Percentiles rank a stretch among this genome's conserved stretches.
These are phyloP conservation scores for Thymelicus lineola DNA, from an alignment of 2,888 invertebrate genomes.

Conservation along the genomic window DNA sequence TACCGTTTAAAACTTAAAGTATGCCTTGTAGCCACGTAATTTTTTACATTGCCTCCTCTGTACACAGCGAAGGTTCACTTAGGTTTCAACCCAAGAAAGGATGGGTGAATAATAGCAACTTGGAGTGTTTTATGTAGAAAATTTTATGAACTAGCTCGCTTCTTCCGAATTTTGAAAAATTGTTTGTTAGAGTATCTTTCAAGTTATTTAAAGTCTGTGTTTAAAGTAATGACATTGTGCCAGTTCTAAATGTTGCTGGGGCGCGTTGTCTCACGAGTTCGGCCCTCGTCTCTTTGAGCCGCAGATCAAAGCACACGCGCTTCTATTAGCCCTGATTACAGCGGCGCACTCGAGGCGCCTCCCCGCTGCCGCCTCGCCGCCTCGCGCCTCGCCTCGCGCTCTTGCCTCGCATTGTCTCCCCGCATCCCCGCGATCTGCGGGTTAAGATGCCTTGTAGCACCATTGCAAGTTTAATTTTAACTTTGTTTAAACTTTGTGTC, in stretches of 20 bases:
- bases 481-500: too few relatives aligned
- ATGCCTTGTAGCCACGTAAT: too few relatives aligned
- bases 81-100: too few relatives aligned
- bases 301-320: constrained; percentile 82
- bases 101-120: too few relatives aligned
- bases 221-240: neutral
- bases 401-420: constrained; percentile 59
- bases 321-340: constrained; percentile 85
- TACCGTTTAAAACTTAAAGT: too few relatives aligned
- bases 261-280: constrained; percentile 51
- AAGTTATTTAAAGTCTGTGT: too few relatives aligned
- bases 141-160: too few relatives aligned
- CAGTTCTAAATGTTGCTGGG: constrained; percentile 26
- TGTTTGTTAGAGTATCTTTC: neutral
- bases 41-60: too few relatives aligned
- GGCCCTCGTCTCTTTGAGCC: constrained; percentile 77
- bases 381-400: constrained; percentile 44
- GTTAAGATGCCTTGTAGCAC: constrained; percentile 74
- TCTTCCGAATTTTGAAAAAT: too few relatives aligned
- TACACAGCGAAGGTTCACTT: too few relatives aligned
- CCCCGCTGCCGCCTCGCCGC: constrained; percentile 46
- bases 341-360: constrained; percentile 61
- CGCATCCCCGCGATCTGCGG: constrained; percentile 52
- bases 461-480: constrained; percentile 79
- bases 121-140: too few relatives aligned